These are phyloP conservation scores for Acronicta psi DNA, from an alignment of 2,888 invertebrate genomes.

Conservation along the genomic window DNA sequence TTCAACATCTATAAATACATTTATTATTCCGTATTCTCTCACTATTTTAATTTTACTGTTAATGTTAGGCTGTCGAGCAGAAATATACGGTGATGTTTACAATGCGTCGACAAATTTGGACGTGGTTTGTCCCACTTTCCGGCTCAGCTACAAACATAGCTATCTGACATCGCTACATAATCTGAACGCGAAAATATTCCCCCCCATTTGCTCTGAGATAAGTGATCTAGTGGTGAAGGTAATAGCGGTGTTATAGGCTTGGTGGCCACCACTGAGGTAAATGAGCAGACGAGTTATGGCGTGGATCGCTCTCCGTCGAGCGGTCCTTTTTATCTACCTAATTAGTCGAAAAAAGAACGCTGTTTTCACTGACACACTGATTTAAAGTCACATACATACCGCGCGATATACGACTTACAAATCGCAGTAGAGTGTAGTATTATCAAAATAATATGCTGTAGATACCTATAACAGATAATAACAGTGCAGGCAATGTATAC, in stretches of 20 bases:
- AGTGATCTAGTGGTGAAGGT: constrained; percentile 37
- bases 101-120: constrained; percentile 55
- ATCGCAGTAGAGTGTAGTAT: constrained; percentile 15
- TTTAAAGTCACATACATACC: constrained; percentile 18
- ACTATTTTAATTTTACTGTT: background rate
- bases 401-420: constrained; percentile 14
- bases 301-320: constrained; percentile 62
- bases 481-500: background rate
- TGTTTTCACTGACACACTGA: constrained; percentile 51
- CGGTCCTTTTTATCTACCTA: constrained; percentile 73
- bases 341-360: constrained; percentile 69
- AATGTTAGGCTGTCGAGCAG: constrained; percentile 14
- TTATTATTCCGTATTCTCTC: constrained; percentile 49
- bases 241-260: constrained; percentile 48
- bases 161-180: constrained; percentile 17
- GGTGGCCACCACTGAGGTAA: constrained; percentile 43
- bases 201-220: constrained; percentile 23
- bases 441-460: constrained; percentile 19
- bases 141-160: constrained; percentile 19
- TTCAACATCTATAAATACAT: constrained; percentile 42
- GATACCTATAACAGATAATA: constrained; percentile 18
- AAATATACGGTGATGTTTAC: constrained; percentile 48
- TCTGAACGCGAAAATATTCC: constrained; percentile 22
- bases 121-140: constrained; percentile 48
- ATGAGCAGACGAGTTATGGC: constrained; percentile 62